Evolutionary conservation across 2,888 invertebrate genomes (phyloP).

Genomic region (Agonopterix subpropinquella): DNA sequence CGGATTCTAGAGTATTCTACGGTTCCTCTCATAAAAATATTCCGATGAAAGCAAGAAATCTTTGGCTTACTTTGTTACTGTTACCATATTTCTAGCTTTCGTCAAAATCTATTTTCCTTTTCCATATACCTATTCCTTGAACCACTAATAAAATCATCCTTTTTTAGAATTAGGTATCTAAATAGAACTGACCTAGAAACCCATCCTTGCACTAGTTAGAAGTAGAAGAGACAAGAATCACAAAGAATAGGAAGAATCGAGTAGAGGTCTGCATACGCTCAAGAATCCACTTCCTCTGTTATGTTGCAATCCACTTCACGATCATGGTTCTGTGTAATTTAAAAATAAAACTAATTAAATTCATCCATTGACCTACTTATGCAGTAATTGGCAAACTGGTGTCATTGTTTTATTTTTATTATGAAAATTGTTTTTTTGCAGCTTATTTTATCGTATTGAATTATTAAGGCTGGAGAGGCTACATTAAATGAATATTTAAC

Average conservation of each 20-base stretch:
- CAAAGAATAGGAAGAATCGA: conserved; percentile 31
- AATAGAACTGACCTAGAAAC: conserved; percentile 25
- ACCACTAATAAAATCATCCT: background rate
- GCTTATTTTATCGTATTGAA: too few relatives aligned
- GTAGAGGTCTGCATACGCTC: conserved; percentile 6
- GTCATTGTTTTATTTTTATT: conserved; percentile 8
- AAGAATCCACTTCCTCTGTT: conserved; percentile 5
- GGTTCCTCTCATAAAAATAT: too few relatives aligned
- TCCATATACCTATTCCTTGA: background rate
- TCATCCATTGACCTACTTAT: conserved; percentile 11
- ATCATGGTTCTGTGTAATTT: conserved; percentile 4
- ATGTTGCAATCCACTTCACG: background rate
- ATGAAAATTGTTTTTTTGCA: background rate
- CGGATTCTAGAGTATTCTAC: too few relatives aligned
- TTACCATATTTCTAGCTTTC: too few relatives aligned
- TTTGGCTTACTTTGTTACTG: too few relatives aligned
- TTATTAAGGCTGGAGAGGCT: too few relatives aligned
- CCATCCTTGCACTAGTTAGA: conserved; percentile 40
- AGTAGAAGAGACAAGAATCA: conserved; percentile 20
- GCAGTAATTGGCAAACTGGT: conserved; percentile 5
- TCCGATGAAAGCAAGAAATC: too few relatives aligned
- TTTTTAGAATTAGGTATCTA: background rate
- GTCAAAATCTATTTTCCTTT: too few relatives aligned
- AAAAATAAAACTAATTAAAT: conserved; percentile 6
- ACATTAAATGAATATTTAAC: too few relatives aligned